Base-by-base conservation (phyloP, 2,113 vertebrate species). In the Neofelis nebulosa region DNA sequence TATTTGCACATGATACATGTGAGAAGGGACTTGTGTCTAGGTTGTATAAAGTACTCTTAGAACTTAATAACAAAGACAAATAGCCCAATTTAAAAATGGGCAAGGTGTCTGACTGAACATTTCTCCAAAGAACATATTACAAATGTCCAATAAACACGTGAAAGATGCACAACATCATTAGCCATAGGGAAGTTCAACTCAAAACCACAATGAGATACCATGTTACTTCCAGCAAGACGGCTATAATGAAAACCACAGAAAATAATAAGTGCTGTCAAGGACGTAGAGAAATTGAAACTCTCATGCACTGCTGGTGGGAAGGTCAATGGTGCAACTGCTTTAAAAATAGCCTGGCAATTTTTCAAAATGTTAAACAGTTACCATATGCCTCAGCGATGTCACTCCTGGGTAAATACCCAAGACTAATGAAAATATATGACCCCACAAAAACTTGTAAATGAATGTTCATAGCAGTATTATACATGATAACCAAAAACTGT, bases 21-120 rank as follows among this genome's bases (percentile, higher is more conserved):
- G 66, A 94, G 65, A 92, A 94, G 80, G 12, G 16, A 91, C 27
- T 66, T 94, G 12, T 86, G 45, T 81, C 52, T 29, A 71, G 45
- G 69, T 86, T 78, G 86, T 36, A 73, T 19, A 87, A 92, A 91
- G 41, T 71, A 57, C 61, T 91, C 76, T 95, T 91, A 78, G 4
- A 94, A 88, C 15, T 93, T 50, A 95, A 73, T 13, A 82, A 92
- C 76, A 57, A 85, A 86, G 52, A 94, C 68, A 97, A 66, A 81
- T 52, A 33, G 87, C 19, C 45, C 23, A 86, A 38, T 48, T 89
- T 94, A 85, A 85, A 97, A 85, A 41, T 25, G n/a, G n/a, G 31
- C 65, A 92, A 92, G 80, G 57, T 21, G 1, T 80, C 15, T 45
- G n/a, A 50, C 52, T 11, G 57, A 63, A 25, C 27, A 78, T n/a